Evolutionary conservation across 2,113 vertebrate genomes (phyloP).

Genomic region (Oxyura jamaicensis): DNA sequence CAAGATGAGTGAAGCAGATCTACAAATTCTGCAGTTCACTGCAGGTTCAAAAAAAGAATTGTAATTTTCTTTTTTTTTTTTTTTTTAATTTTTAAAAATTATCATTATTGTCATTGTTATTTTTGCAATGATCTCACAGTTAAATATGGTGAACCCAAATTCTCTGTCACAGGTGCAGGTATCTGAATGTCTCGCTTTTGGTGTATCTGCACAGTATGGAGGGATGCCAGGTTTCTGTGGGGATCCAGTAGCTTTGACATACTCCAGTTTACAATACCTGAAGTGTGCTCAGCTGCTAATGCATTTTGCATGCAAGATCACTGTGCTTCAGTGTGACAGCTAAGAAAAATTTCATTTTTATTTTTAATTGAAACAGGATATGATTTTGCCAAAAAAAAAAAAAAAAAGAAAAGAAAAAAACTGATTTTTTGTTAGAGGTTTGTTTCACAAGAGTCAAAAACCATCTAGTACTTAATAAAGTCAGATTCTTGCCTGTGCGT

Average conservation of each 20-base stretch:
- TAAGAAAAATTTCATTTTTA: conserved; percentile 39
- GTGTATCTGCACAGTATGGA: neutral
- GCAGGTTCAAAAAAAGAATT: neutral
- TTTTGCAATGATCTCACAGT: neutral
- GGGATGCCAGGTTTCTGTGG: neutral
- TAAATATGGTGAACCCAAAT: neutral
- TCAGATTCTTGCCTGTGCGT: neutral
- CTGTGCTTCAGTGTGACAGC: neutral
- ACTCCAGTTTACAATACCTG: conserved; percentile 40
- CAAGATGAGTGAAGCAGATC: neutral
- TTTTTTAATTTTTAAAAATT: neutral
- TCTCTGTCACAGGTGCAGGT: neutral
- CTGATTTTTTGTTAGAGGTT: neutral
- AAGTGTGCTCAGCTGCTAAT: conserved; percentile 19
- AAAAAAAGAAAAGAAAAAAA: rapidly evolving
- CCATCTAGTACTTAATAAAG: conserved; percentile 40
- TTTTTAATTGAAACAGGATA: conserved; percentile 32
- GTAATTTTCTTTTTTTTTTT: neutral
- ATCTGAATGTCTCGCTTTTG: neutral
- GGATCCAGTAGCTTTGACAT: conserved; percentile 31
- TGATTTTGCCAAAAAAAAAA: neutral
- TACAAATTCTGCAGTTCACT: neutral
- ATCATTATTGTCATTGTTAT: too few relatives aligned
- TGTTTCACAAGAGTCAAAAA: neutral
- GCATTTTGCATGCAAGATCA: neutral